phyloP scores from a whole-genome alignment of 2,113 vertebrate genomes.

The Xenotilapia leptura region DNA sequence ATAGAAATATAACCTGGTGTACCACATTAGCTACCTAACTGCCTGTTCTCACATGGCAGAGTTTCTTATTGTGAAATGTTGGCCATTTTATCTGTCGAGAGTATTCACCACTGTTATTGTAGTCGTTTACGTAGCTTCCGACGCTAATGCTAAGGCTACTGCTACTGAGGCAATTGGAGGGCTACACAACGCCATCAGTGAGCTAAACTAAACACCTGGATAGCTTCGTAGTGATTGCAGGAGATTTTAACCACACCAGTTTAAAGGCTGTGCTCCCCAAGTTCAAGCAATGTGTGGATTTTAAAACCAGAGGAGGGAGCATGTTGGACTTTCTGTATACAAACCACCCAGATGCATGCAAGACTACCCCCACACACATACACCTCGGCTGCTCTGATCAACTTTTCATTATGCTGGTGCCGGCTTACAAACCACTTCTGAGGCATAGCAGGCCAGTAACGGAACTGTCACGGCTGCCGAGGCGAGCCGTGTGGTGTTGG shows the following conservation, averaged over 20 bases:
- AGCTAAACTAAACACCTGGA: not conserved
- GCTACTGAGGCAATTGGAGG: not conserved
- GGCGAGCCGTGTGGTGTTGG: not conserved
- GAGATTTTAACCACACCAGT: not conserved
- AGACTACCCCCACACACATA: fast-evolving
- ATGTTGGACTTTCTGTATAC: not conserved
- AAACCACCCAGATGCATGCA: not conserved
- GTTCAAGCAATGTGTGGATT: not conserved
- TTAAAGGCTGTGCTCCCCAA: not conserved
- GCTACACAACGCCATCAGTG: not conserved
- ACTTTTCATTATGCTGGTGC: not conserved
- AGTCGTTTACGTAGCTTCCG: fast-evolving
- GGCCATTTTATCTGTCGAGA: not conserved
- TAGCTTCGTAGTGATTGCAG: not conserved
- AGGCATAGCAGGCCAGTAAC: not conserved
- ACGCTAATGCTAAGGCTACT: not conserved
- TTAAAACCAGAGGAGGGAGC: not conserved
- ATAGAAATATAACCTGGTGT: not conserved
- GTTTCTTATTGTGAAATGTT: not conserved
- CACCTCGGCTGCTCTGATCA: not conserved
- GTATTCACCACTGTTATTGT: not conserved
- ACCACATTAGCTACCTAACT: not conserved
- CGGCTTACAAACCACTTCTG: not conserved
- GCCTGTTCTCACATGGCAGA: not conserved
- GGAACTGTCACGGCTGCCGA: not conserved